A percentile compares a stretch with the other conserved stretches of the same genome.
phyloP scores from a whole-genome alignment of 2,113 vertebrate species.

The Oceanodroma tethys region DNA sequence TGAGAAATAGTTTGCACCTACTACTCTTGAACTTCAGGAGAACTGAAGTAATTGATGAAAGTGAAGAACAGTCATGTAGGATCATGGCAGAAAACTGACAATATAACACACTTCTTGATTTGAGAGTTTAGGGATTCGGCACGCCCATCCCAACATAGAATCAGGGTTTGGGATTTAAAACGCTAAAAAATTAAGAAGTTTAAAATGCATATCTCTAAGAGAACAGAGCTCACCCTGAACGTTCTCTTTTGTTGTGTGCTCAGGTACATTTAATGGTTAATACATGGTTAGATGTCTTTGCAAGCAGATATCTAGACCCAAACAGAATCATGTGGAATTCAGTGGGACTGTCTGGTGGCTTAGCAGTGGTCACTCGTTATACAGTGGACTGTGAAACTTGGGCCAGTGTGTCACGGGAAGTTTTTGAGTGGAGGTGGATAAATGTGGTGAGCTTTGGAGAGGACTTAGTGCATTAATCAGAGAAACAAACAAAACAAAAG shows the following conservation, averaged over 20 bases:
- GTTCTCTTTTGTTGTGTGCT: neutral
- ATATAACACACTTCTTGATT: neutral
- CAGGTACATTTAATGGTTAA: neutral
- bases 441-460: neutral
- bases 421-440: neutral
- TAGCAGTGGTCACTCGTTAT: neutral
- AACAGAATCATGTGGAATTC: neutral
- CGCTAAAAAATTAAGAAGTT: neutral
- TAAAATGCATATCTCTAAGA: neutral
- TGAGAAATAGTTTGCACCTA: neutral
- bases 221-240: neutral
- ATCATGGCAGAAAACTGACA: neutral
- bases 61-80: neutral
- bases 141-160: neutral
- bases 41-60: neutral
- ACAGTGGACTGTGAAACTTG: neutral
- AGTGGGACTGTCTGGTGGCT: neutral
- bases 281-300: neutral
- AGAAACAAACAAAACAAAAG: neutral
- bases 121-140: neutral
- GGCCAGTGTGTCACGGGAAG: neutral
- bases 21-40: neutral
- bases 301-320: neutral
- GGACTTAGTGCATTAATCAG: neutral
- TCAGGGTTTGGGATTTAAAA: neutral